Evolutionary conservation across 2,113 vertebrate species (phyloP), one percentile per base, ranked within the genome.

Genomic region (Motacilla tschutschensis): DNA sequence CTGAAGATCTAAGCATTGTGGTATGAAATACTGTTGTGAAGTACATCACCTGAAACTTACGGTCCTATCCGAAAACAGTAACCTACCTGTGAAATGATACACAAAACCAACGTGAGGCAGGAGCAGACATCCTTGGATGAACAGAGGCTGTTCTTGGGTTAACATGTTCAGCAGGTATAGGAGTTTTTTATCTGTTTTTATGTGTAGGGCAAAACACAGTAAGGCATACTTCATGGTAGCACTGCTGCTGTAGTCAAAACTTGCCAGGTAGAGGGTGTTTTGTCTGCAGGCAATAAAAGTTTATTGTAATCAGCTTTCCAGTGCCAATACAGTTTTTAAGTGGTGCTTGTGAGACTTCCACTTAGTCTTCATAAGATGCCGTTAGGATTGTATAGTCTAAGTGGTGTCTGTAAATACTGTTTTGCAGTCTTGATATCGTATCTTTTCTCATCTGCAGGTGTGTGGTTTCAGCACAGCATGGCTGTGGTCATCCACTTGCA

Each of bases 401-500:
- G 58, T 70, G 66, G 89, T 95, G 85, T 76, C 89, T 96, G 59
- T 94, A 88, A 90, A 62, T 93, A 70, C 93, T 91, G 55, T 9
- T 81, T 46, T 93, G 71, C 75, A 86, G 97, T 98, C 98, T 99
- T 99, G 97, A 98, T 95, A n/a, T 28, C 71, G 86, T 98, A 94
- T 98, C 97, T 98, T 98, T 98, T 98, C 97, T 98, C 95, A 93
- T 97, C 98, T 98, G 98, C 98, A 99, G 98, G 98, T 99, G 97
- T 98, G 95, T 98, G 97, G 93, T 98, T 98, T 97, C 98, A 98
- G 97, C 97, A 97, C 98, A 98, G 97, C 98, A 98, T 98, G 98
- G 98, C 99, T 95, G 98, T 99, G 98, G 97, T 98, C 98, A 99
- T 98, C 98, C 98, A 98, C 96, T 98, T 98, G 97, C 98, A 99